Evolutionary conservation across 1,140 invertebrate species (phyloP), one percentile per base, ranked within the genome.

Genomic region (Microplitis mediator): DNA sequence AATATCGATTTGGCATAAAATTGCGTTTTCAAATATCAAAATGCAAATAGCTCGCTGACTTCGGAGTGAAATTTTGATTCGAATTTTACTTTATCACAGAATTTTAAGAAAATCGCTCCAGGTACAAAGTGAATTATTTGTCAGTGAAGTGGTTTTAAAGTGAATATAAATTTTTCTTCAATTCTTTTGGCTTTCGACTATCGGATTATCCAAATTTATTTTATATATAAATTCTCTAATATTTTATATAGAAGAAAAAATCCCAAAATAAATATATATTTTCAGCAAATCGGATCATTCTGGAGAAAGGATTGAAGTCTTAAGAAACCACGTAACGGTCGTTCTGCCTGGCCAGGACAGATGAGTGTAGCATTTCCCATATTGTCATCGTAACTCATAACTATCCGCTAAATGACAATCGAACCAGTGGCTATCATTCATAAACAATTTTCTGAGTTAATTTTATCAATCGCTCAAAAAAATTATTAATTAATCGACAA

Each of bases 321-420:
- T 3, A 14, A 58, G n/a, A 51, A 65, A 8, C 63, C 31, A 79
- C 77, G 77, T 85, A 86, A 85, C 85, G 84, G 84, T 80, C 80
- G 81, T 85, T 86, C 79, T 84, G 84, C 83, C 82, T 82, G 77
- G 84, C 77, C 82, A 84, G 78, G 78, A 79, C 78, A 79, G 79
- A 82, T 81, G 84, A 84, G 80, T 85, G 83, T 72, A 80, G 78
- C 81, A 82, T 85, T 86, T 85, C 79, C 78, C 79, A 79, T 76
- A 84, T 80, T 81, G 82, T 79, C 78, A 77, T 79, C 75, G 78
- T 79, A 80, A 81, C 79, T 77, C 73, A 74, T 75, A 74, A 74
- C 74, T 69, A 78, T 75, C 76, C 72, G 71, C 66, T 69, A 79
- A 81, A 81, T 72, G 76, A 77, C 75, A 77, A 76, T 72, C 75